A percentile compares a stretch with the other conserved stretches of the same genome.
These are phyloP conservation scores for Ianthella basta DNA, from an alignment of 37 sponge, comb jelly and placozoan species.

Conservation along the genomic window DNA sequence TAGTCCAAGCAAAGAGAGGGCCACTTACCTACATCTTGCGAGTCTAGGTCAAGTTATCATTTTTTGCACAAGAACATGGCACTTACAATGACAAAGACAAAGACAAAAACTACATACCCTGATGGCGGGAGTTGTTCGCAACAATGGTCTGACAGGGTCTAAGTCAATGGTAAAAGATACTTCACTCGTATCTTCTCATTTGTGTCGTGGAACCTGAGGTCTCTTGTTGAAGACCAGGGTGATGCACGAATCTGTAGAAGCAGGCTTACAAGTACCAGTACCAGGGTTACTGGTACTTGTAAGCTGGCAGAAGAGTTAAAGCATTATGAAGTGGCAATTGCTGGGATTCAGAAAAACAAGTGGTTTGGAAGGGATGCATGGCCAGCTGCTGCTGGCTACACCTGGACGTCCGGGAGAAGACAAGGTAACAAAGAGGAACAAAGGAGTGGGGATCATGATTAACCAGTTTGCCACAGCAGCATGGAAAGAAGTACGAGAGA, in stretches of 20 bases:
- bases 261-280: neutral
- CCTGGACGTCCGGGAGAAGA: slow-evolving; percentile 4
- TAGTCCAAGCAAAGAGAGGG: too few species aligned
- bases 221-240: neutral
- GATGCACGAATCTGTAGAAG: slow-evolving; percentile 6
- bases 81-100: too few species aligned
- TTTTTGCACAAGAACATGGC: too few species aligned
- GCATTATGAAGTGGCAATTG: neutral
- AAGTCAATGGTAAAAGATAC: too few species aligned
- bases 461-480: slow-evolving; percentile 1
- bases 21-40: too few species aligned
- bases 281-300: neutral
- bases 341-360: slow-evolving; percentile 44
- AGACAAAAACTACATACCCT: neutral
- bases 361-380: slow-evolving; percentile 50
- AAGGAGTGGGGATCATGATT: slow-evolving; percentile 17
- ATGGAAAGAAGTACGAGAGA: slow-evolving; percentile 20
- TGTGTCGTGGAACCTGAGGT: neutral
- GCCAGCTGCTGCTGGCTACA: neutral
- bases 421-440: neutral
- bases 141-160: too few species aligned
- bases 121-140: too few species aligned
- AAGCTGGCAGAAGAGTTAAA: neutral
- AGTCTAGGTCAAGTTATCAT: too few species aligned
- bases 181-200: too few species aligned